Percentiles rank a stretch among this genome's conserved stretches.
These are phyloP conservation scores for Acanthis flammea DNA, from an alignment of 2,797 vertebrate species.

Conservation along the genomic window DNA sequence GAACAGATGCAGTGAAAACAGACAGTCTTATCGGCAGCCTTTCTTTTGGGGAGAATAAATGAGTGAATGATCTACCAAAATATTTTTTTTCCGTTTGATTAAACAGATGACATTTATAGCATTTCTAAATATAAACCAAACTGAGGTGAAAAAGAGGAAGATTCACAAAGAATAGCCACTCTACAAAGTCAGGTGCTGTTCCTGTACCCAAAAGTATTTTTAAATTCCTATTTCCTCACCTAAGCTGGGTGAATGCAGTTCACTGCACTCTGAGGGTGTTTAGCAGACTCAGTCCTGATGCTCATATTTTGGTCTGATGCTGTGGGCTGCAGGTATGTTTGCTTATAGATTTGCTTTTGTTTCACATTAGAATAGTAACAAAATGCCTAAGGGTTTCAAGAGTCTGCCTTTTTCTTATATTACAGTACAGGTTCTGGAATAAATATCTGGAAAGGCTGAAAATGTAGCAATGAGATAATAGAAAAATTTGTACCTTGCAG, in stretches of 20 bases:
- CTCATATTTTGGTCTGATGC: neutral
- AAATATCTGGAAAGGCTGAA: neutral
- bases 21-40: slow-evolving; percentile 36
- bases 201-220: neutral
- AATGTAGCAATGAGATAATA: neutral
- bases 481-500: neutral
- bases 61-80: slow-evolving; percentile 30
- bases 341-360: neutral
- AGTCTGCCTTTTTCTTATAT: neutral
- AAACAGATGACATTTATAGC: slow-evolving; percentile 44
- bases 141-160: neutral
- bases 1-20: slow-evolving; percentile 52
- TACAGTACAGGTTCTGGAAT: neutral
- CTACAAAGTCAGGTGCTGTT: neutral
- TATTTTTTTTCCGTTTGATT: slow-evolving; percentile 3
- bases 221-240: neutral
- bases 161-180: neutral
- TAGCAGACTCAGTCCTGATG: neutral
- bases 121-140: slow-evolving; percentile 28
- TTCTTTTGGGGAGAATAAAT: slow-evolving; percentile 43
- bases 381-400: neutral
- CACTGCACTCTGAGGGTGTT: neutral
- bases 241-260: neutral
- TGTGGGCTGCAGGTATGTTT: neutral
- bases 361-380: neutral